Base-by-base conservation (phyloP, 1,140 invertebrate species). In the Drosophila trapezifrons region DNA sequence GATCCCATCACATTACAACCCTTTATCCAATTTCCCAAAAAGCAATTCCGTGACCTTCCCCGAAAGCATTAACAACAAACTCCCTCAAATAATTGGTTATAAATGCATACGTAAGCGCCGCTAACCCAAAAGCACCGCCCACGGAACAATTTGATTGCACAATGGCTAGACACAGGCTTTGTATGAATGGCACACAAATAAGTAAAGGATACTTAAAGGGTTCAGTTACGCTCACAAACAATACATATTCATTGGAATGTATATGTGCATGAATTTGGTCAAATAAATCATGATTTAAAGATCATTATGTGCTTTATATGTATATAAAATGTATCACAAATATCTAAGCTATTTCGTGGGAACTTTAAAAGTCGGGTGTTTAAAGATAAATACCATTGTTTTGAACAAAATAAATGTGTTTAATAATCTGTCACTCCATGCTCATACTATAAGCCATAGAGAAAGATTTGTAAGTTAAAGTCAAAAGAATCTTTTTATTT, bases 81-180 rank as follows among this genome's bases (percentile, higher is more conserved):
- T 57, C 72, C 22, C 25, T 35, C 47, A 51, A 63, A 55, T 79
- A 65, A 83, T 83, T 89, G 76, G 81, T 72, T 78, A 58, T 69
- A 87, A 83, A 79, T 80, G 80, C 80, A 89, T 58, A 80, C 76
- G 67, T 83, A 67, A 79, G 71, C 51, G 47, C 15, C 40, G 51
- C 63, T 76, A 71, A 47, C 51, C 54, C 70, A 62, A 65, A 64
- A 58, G 27, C 45, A 69, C 60, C 78, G 60, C 46, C 69, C 65
- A 65, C 52, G 40, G 25, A 81, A 43, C 83, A 54, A 78, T 80
- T 84, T 85, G 73, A 77, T 77, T 77, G 75, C 75, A 77, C 73
- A 76, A 76, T 76, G 73, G 72, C 64, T 59, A 62, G 71, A 71
- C 76, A 74, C 63, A 15, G 51, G 22, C 56, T 38, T 54, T 54